Base-by-base conservation (phyloP, 2,797 vertebrate species). In the Melanogrammus aeglefinus region DNA sequence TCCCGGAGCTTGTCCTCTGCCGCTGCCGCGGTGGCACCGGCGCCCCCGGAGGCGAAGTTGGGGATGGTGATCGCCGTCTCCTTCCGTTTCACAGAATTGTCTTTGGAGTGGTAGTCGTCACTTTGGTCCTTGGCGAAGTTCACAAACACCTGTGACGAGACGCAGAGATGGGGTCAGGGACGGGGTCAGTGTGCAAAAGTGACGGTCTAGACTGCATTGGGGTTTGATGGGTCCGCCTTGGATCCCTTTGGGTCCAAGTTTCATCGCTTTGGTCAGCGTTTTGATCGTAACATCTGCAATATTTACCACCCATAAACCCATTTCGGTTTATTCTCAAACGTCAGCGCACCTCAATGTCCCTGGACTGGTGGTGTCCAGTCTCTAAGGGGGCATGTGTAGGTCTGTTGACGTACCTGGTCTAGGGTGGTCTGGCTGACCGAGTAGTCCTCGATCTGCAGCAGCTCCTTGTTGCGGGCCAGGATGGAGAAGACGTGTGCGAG, bases 101-200 rank as follows among this genome's bases (percentile, higher is more conserved):
- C 97, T 91, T 98, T 98, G 80, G 93, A 95, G 89, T 95, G 94
- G 88, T 99, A 94, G 82, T 99, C 97, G 0, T 98, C 97, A 9
- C 96, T 98, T 95, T 99, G 97, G 95, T 99, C 97, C 94, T 98
- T 99, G 57, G 97, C 97, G 84, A 99, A 99, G 92, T 99, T 99
- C 88, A 99, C 97, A 88, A 99, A 99, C 87, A 99, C 97, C 97
- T 98, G 85, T n/a, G 12, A 82, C 78, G 79, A 79, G 82, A 86
- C 84, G 33, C 63, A 10, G 70, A 72, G 36, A 10, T 8, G 66
- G 4, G 73, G 72, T 63, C 16, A 76, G 66, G 5, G 31, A 6
- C 7, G 41, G 41, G 6, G 31, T 36, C 29, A 51, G 38, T 13
- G 24, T 51, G 4, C 18, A 3, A 5, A 57, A 3, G 63, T 12